Evolutionary conservation across 2,113 vertebrate species (phyloP).

Genomic region (Hiodon tergisus): DNA sequence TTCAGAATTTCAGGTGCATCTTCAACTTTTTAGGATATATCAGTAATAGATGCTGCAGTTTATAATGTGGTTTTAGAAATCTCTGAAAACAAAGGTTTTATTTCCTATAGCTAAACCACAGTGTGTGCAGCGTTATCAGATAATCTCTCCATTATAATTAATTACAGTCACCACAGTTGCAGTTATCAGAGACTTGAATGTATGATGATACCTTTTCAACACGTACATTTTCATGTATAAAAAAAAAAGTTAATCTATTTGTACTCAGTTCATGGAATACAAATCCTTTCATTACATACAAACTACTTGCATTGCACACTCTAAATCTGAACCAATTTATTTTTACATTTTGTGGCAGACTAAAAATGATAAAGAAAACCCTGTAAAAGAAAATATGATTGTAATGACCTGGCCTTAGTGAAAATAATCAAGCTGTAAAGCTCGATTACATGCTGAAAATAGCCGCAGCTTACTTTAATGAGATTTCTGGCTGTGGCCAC

Average conservation of each 20-base stretch:
- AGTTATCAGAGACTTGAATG: not conserved
- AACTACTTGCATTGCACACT: too few species aligned
- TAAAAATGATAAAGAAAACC: not conserved
- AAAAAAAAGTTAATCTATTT: not conserved
- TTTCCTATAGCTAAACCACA: not conserved
- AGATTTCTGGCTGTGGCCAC: constrained; percentile 75
- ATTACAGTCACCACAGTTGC: not conserved
- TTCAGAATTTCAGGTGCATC: not conserved
- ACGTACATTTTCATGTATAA: not conserved
- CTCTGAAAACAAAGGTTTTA: not conserved
- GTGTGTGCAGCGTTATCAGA: not conserved
- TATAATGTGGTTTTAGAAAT: not conserved
- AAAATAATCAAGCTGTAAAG: constrained; percentile 75
- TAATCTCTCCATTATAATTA: not conserved
- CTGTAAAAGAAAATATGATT: constrained; percentile 40
- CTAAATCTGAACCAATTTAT: not conserved
- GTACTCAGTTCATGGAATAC: not conserved
- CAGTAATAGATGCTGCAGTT: not conserved
- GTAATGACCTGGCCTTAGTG: constrained; percentile 69
- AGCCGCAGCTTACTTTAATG: constrained; percentile 81
- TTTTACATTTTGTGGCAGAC: not conserved
- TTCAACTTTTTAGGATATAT: not conserved
- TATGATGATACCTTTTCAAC: not conserved
- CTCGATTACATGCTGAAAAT: constrained; percentile 78
- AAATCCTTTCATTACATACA: too few species aligned